Conservation (phyloP, 2,113 vertebrate species). For the Collichthys lucidus region DNA sequence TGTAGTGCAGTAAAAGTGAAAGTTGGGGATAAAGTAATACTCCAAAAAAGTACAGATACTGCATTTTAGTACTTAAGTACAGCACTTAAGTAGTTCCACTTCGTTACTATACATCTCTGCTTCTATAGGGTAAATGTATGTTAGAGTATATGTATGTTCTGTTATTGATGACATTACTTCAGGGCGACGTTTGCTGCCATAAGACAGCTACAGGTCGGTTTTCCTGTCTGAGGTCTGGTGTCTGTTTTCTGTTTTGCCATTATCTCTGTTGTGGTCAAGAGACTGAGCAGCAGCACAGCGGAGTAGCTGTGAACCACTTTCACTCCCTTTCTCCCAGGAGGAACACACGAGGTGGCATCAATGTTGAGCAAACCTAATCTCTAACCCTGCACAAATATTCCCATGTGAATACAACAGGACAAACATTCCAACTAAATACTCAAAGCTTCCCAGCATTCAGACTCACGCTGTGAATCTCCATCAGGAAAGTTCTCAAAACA, state of each 20-base stretch:
- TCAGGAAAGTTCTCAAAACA: conserved; percentile 44
- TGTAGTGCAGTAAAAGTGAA: too few relatives aligned
- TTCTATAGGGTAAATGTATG: background rate
- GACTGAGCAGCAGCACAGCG: conserved; percentile 32
- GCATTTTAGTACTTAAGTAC: too few relatives aligned
- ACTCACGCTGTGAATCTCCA: conserved; percentile 5
- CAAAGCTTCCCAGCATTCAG: background rate
- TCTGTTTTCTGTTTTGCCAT: background rate
- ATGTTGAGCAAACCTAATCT: conserved; percentile 30
- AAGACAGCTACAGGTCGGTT: conserved; percentile 1
- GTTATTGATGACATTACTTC: background rate
- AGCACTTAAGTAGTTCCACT: too few relatives aligned
- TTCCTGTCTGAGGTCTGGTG: background rate
- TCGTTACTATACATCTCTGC: too few relatives aligned
- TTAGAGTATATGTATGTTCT: background rate
- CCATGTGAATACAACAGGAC: conserved; percentile 40
- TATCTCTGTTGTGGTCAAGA: conserved; percentile 14
- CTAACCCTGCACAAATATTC: conserved; percentile 30
- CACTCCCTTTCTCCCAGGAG: conserved; percentile 19
- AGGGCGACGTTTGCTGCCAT: background rate
- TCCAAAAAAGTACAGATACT: too few relatives aligned
- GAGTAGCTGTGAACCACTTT: conserved; percentile 6
- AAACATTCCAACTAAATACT: conserved; percentile 33
- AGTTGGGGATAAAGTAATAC: too few relatives aligned
- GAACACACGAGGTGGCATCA: conserved; percentile 15